phyloP scores from a whole-genome alignment of 2,113 vertebrate genomes.

The Phaetusa simplex region DNA sequence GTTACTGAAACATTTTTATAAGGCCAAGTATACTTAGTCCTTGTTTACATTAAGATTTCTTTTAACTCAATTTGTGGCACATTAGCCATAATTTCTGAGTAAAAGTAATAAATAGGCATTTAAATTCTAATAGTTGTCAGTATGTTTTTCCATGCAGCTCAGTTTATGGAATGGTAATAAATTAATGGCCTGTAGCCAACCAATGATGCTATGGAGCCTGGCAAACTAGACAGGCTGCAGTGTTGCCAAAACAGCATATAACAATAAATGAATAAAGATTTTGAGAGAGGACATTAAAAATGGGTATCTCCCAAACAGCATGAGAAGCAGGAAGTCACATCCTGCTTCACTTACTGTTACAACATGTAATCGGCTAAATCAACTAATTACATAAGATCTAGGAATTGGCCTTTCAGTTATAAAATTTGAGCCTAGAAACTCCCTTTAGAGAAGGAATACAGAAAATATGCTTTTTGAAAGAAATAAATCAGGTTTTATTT shows the following conservation, averaged over 20 bases:
- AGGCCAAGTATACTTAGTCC: background rate
- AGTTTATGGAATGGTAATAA: background rate
- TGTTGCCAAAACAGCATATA: slow-evolving; percentile 35
- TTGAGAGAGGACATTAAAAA: slow-evolving; percentile 14
- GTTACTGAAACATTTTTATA: background rate
- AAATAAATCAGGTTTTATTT: background rate
- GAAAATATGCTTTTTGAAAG: background rate
- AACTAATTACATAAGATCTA: background rate
- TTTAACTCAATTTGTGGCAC: slow-evolving; percentile 5
- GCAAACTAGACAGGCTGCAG: background rate
- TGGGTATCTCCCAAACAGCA: background rate
- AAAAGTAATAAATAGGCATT: background rate
- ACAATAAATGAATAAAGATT: background rate
- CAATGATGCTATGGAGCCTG: slow-evolving; percentile 40
- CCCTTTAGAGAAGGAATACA: background rate
- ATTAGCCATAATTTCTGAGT: background rate
- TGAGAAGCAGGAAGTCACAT: slow-evolving; percentile 4
- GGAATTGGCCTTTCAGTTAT: background rate
- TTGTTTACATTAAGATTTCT: slow-evolving; percentile 8
- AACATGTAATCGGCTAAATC: background rate
- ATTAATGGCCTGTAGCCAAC: background rate
- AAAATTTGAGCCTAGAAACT: background rate
- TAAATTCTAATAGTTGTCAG: slow-evolving; percentile 2
- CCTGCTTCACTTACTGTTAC: background rate
- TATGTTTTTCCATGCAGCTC: slow-evolving; percentile 1